phyloP scores from a whole-genome alignment of 2,888 invertebrate genomes.

The Eudasyphora cyanicolor region DNA sequence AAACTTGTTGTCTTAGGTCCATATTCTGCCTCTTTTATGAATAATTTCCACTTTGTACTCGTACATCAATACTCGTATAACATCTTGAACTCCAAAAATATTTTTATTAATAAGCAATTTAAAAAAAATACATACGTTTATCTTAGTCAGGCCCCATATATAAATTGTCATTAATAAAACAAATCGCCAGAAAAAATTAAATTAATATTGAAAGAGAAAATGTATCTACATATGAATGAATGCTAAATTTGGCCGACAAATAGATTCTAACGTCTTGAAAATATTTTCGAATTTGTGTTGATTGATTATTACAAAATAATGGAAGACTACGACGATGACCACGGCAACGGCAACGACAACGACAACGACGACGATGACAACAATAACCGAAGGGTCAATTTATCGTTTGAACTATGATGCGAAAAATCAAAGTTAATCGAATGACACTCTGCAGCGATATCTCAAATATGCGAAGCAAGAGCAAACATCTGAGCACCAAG shows the following conservation, averaged over 20 bases:
- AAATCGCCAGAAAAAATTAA: not conserved
- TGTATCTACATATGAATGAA: not conserved
- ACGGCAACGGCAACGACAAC: not conserved
- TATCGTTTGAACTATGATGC: slow-evolving; percentile 47
- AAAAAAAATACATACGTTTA: not conserved
- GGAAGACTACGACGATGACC: not conserved
- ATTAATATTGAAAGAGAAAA: not conserved
- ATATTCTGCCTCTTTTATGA: no score
- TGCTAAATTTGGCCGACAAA: not conserved
- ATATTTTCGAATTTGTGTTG: slow-evolving; percentile 29
- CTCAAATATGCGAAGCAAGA: not conserved
- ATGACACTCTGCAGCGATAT: slow-evolving; percentile 38
- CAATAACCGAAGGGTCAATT: slow-evolving; percentile 54
- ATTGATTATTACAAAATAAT: slow-evolving; percentile 44
- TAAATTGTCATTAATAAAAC: not conserved
- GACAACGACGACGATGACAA: not conserved
- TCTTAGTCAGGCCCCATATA: not conserved
- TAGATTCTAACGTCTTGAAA: not conserved
- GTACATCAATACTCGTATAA: no score
- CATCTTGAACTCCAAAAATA: not conserved
- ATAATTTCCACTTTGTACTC: no score
- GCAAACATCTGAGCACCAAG: not conserved
- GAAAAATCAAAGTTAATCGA: slow-evolving; percentile 62
- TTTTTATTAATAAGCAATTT: not conserved
- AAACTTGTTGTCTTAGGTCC: no score